Percentiles rank a stretch among this genome's conserved stretches.
These are phyloP conservation scores for Slavum lentiscoides DNA, from an alignment of 2,888 invertebrate species.

Conservation along the genomic window DNA sequence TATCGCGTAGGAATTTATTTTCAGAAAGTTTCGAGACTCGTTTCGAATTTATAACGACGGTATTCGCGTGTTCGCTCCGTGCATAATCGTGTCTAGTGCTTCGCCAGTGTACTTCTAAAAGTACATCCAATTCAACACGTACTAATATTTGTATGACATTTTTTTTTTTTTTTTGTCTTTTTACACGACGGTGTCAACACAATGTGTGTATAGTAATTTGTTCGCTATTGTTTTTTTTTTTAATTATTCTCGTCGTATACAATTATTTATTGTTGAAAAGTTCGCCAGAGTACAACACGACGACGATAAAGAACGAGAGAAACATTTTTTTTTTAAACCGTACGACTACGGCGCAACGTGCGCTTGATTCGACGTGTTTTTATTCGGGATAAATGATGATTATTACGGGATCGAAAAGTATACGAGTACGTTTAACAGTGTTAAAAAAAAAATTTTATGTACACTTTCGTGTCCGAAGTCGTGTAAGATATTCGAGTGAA, in stretches of 20 bases:
- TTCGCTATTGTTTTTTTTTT: conserved; percentile 40
- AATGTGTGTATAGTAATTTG: conserved; percentile 20
- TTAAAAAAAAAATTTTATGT: too few relatives aligned
- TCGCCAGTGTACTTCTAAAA: neutral
- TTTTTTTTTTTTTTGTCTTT: neutral
- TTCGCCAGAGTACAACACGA: neutral
- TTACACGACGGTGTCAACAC: conserved; percentile 25
- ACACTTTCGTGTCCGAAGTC: too few relatives aligned
- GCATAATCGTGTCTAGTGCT: conserved; percentile 11
- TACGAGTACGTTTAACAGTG: too few relatives aligned
- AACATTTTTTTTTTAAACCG: too few relatives aligned
- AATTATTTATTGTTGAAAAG: neutral
- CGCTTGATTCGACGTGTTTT: too few relatives aligned
- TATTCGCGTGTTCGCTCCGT: neutral
- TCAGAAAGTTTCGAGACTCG: neutral
- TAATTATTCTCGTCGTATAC: conserved; percentile 29
- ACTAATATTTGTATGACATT: conserved; percentile 16
- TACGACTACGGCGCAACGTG: too few relatives aligned
- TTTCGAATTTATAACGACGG: neutral
- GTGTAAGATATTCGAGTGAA: too few relatives aligned
- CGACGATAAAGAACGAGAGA: too few relatives aligned
- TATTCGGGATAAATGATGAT: too few relatives aligned
- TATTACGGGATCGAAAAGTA: too few relatives aligned
- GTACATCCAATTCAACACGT: conserved; percentile 30
- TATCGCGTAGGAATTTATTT: neutral